Conservation (phyloP, 2,888 invertebrate species). For the Meliscaeva auricollis region DNA sequence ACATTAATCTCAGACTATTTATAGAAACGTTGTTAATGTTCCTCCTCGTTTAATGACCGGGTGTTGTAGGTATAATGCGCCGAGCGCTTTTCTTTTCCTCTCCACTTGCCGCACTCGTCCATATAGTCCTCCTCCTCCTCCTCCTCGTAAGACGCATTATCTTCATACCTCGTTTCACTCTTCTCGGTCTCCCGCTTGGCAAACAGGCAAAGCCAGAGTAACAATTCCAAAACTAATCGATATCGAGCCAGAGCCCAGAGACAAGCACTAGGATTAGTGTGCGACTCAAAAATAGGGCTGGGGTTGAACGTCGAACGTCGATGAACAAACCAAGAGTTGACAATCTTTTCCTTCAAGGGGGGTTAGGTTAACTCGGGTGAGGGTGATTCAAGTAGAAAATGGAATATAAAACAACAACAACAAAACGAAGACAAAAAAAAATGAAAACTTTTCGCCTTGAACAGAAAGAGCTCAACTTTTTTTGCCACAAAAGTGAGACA, state of each 20-base stretch:
- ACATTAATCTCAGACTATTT: constrained; percentile 73
- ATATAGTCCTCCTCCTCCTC: not conserved
- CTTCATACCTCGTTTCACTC: constrained; percentile 27
- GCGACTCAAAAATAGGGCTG: constrained; percentile 73
- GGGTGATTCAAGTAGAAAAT: constrained; percentile 22
- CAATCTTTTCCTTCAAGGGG: constrained; percentile 42
- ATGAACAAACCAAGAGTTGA: constrained; percentile 20
- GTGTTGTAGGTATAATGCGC: constrained; percentile 45
- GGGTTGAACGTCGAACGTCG: constrained; percentile 34
- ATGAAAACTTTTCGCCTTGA: constrained; percentile 35
- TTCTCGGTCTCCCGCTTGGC: constrained; percentile 36
- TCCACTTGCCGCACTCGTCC: not conserved
- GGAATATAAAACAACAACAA: constrained; percentile 39
- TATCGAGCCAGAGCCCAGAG: constrained; percentile 72
- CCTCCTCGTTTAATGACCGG: constrained; percentile 63
- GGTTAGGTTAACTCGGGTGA: not conserved
- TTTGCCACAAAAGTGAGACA: constrained; percentile 45
- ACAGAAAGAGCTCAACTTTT: constrained; percentile 50
- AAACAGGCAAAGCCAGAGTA: constrained; percentile 46
- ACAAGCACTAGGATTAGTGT: constrained; percentile 75
- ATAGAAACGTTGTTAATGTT: constrained; percentile 60
- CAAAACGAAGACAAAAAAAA: constrained; percentile 30
- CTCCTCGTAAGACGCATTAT: constrained; percentile 50
- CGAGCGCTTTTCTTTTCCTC: constrained; percentile 11
- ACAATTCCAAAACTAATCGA: constrained; percentile 71